Conservation (phyloP, 1,140 invertebrate species). For the Ridgeia piscesae region DNA sequence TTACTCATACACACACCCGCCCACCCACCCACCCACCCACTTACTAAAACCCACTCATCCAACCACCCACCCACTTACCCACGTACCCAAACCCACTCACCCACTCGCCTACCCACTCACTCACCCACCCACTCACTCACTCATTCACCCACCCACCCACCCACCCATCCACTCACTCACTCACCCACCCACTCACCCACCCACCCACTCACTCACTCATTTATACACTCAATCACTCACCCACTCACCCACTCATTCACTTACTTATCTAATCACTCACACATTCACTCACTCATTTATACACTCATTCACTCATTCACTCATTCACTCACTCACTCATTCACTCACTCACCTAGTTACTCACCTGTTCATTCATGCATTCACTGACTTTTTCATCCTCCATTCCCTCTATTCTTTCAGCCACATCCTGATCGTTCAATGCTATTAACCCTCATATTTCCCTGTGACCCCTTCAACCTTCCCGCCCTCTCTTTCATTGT, state of each 20-base stretch:
- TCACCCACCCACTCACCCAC: constrained; percentile 16
- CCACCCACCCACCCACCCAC: constrained; percentile 23
- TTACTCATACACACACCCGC: constrained; percentile 22
- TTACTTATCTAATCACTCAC: constrained; percentile 4
- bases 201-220: constrained; percentile 25
- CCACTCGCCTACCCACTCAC: constrained; percentile 24
- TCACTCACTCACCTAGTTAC: constrained; percentile 20
- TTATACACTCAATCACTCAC: too few relatives aligned
- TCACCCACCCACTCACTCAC: constrained; percentile 26
- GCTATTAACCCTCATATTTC: too few relatives aligned
- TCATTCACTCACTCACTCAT: constrained; percentile 26
- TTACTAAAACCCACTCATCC: constrained; percentile 7
- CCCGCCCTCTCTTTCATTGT: too few relatives aligned
- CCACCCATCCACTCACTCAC: background rate
- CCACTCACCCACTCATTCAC: constrained; percentile 24
- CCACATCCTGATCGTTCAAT: too few relatives aligned
- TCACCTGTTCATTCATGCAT: background rate
- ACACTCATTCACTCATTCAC: constrained; percentile 25
- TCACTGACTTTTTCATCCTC: too few relatives aligned
- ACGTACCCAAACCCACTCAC: too few relatives aligned
- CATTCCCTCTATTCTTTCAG: too few relatives aligned
- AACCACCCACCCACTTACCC: background rate
- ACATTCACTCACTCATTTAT: background rate
- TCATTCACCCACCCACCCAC: constrained; percentile 11
- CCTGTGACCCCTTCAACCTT: too few relatives aligned